These are phyloP conservation scores for Chironex yamaguchii DNA, from an alignment of 30 jellyfish, hydroid and myxozoan genomes.

Conservation along the genomic window DNA sequence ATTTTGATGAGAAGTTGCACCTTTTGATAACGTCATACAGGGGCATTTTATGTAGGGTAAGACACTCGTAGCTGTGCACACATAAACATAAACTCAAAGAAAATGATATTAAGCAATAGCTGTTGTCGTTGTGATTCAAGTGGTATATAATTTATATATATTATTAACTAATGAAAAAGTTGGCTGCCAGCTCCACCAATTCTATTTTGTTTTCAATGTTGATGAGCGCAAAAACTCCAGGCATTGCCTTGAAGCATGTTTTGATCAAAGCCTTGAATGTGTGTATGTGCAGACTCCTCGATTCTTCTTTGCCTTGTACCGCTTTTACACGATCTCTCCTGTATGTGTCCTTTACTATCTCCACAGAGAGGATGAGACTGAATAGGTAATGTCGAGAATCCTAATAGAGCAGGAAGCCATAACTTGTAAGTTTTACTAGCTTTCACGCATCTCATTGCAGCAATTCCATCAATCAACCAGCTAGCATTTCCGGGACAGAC, in stretches of 20 bases:
- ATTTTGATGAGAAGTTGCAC: too few species aligned
- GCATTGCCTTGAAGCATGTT: conserved; percentile 48
- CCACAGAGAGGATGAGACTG: conserved; percentile 6
- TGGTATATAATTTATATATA: too few species aligned
- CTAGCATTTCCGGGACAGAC: conserved; percentile 23
- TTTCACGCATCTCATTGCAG: conserved; percentile 23
- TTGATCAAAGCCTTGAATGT: conserved; percentile 15
- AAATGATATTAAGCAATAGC: too few species aligned
- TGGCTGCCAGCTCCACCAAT: conserved; percentile 7
- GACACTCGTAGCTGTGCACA: too few species aligned
- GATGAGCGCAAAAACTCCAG: conserved; percentile 1
- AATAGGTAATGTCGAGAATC: conserved; percentile 9
- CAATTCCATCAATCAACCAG: conserved; percentile 29
- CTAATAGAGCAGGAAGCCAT: conserved; percentile 23
- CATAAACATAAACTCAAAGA: too few species aligned
- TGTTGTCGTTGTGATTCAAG: too few species aligned
- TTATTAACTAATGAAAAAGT: too few species aligned
- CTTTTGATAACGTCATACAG: too few species aligned
- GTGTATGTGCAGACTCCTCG: background rate
- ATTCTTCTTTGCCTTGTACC: background rate
- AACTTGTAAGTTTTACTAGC: background rate
- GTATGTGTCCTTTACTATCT: conserved; percentile 1
- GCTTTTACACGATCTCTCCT: background rate
- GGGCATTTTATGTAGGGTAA: too few species aligned
- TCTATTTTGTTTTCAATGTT: conserved; percentile 24